A percentile compares a stretch with the other conserved stretches of the same genome.
These are phyloP conservation scores for Cervus canadensis DNA, from an alignment of 2,113 vertebrate species.

Conservation along the genomic window DNA sequence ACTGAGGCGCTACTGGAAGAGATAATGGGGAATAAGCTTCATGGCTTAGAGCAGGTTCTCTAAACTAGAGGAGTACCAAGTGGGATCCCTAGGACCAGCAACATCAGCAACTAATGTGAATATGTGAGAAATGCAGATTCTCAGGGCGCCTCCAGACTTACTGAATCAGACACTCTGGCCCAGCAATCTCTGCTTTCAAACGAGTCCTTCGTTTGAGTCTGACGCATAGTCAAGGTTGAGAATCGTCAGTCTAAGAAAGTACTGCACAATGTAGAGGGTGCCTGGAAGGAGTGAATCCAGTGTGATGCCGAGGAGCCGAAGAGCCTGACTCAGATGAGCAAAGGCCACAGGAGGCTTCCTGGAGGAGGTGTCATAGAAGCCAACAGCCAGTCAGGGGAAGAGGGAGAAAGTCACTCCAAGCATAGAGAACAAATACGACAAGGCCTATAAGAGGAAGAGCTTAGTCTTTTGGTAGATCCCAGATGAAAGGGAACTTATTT, in stretches of 20 bases:
- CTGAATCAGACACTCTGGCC: background rate
- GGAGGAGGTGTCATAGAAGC: background rate
- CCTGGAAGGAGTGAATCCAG: background rate
- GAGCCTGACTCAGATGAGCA: background rate
- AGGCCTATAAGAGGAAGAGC: background rate
- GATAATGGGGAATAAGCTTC: background rate
- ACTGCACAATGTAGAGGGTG: rapidly evolving
- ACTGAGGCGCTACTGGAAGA: background rate
- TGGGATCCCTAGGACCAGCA: background rate
- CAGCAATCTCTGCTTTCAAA: background rate
- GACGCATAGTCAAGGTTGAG: background rate
- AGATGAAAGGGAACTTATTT: background rate
- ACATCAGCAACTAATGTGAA: background rate
- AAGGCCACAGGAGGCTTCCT: background rate
- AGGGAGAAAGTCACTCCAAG: background rate
- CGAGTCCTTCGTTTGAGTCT: background rate
- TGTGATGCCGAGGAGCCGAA: background rate
- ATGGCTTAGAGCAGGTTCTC: background rate
- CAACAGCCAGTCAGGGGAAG: background rate
- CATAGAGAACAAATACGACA: background rate
- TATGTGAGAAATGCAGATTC: background rate
- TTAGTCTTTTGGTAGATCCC: background rate
- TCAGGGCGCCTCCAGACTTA: background rate
- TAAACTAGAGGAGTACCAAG: background rate
- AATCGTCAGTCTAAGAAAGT: background rate